Evolutionary conservation across 2,113 vertebrate genomes (phyloP), one percentile per base, ranked within the genome.

Genomic region (Spea bombifrons): DNA sequence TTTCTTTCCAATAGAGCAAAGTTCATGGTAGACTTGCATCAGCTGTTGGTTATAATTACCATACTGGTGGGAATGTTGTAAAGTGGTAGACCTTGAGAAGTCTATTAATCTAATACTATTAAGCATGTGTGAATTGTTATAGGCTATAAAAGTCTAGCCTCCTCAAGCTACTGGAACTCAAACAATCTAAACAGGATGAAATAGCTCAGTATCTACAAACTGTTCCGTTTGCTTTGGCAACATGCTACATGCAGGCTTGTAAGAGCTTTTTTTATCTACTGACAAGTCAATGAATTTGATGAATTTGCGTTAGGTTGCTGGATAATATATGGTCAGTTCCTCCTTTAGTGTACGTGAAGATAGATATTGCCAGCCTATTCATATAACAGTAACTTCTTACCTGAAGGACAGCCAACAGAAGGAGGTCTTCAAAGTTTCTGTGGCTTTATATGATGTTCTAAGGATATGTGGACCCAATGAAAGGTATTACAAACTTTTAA

Each of bases 221-320:
- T 16, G 16, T 45, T 13, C 47, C 67, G 30, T 76, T 76, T 76
- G 75, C 75, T 68, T 68, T 76, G 75, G 66, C 65, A 76, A 66
- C 50, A 53, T 75, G 75, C 48, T 69, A 55, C 44, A 16, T 52
- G 7, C n/a, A 43, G 48, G 66, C 48, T 9, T 53, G 10, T 17
- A 13, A 16, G n/a, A 55, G n/a, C 43, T 50, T 12, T 44, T 47
- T 17, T 10, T 12, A 52, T 9, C 49, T 10, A 43, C 9, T 64
- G 17, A 30, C 61, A 3, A 30, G n/a, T 64, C 61, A 64, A 64
- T 64, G 61, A 64, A 16, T 30, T 64, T 64, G 61, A 64, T 64
- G 61, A 64, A 16, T 30, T 64, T 64, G 61, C 61, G 5, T 17
- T 30, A 5, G 7, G 4, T 64, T 64, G 13, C 61, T 13, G 61